phyloP scores from a whole-genome alignment of 2,113 vertebrate genomes.

The Garra rufa region DNA sequence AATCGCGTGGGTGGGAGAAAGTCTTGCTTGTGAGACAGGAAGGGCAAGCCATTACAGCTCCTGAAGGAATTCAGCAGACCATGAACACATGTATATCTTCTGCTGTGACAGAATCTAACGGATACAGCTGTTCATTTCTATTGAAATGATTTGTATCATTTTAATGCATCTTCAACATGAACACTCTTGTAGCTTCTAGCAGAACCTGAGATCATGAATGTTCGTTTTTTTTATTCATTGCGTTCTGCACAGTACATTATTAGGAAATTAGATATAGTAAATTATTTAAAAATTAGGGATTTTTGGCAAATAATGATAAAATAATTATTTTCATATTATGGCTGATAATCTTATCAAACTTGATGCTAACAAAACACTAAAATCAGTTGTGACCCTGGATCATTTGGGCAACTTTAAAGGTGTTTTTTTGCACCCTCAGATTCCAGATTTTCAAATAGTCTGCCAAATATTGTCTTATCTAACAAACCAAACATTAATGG shows the following conservation, averaged over 20 bases:
- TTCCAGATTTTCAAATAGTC: too few species aligned
- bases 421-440: too few species aligned
- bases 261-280: neutral
- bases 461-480: too few species aligned
- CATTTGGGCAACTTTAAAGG: too few species aligned
- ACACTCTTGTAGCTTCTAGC: neutral
- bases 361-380: neutral
- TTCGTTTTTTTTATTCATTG: neutral
- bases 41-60: neutral
- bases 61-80: slow-evolving; percentile 11
- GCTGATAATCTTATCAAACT: neutral
- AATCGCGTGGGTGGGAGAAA: neutral
- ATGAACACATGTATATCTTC: neutral
- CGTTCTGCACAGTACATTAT: neutral
- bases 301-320: neutral
- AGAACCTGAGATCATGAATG: neutral
- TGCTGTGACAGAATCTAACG: neutral
- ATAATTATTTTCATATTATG: neutral
- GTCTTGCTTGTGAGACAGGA: neutral
- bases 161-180: neutral
- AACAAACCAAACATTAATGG: too few species aligned
- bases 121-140: neutral
- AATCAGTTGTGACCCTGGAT: too few species aligned
- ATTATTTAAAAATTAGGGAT: neutral
- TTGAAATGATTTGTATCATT: neutral